phyloP scores from a whole-genome alignment of 2,888 invertebrate genomes.

The Papilio demoleus region DNA sequence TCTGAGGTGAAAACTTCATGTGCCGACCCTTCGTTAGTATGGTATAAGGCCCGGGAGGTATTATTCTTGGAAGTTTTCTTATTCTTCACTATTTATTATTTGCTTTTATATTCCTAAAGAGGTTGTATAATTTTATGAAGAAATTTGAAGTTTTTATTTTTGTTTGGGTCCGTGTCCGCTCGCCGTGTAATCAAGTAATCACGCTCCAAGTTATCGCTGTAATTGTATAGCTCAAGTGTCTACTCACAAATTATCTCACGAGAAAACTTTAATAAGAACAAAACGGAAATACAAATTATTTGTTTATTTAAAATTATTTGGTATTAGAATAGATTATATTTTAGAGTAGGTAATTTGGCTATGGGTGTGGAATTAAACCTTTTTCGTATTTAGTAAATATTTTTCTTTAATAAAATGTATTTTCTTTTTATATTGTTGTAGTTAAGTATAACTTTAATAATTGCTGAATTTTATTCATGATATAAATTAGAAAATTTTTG shows the following conservation, averaged over 20 bases:
- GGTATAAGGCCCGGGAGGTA: too few relatives aligned
- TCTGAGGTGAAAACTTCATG: too few relatives aligned
- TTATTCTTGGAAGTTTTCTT: too few relatives aligned
- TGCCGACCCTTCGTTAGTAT: too few relatives aligned
- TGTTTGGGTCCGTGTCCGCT: conserved; percentile 74
- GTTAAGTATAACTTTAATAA: background rate
- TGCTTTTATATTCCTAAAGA: too few relatives aligned
- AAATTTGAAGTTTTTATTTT: conserved; percentile 76
- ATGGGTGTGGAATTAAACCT: too few relatives aligned
- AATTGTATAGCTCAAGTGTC: conserved; percentile 50
- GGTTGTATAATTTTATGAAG: too few relatives aligned
- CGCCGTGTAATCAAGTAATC: conserved; percentile 77
- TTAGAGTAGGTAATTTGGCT: too few relatives aligned
- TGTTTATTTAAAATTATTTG: background rate
- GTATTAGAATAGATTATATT: too few relatives aligned
- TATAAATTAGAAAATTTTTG: background rate
- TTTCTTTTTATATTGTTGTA: background rate
- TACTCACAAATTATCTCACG: conserved; percentile 16
- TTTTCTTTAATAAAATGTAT: too few relatives aligned
- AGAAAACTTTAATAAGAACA: conserved; percentile 26
- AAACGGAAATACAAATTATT: conserved; percentile 3
- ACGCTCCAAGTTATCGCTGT: conserved; percentile 61
- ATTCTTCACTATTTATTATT: too few relatives aligned
- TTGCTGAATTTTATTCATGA: background rate
- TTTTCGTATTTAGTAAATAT: too few relatives aligned